Percentiles rank a stretch among this genome's conserved stretches.
Evolutionary conservation across 2,113 vertebrate species (phyloP).

Genomic region (Sphaerodactylus townsendi): DNA sequence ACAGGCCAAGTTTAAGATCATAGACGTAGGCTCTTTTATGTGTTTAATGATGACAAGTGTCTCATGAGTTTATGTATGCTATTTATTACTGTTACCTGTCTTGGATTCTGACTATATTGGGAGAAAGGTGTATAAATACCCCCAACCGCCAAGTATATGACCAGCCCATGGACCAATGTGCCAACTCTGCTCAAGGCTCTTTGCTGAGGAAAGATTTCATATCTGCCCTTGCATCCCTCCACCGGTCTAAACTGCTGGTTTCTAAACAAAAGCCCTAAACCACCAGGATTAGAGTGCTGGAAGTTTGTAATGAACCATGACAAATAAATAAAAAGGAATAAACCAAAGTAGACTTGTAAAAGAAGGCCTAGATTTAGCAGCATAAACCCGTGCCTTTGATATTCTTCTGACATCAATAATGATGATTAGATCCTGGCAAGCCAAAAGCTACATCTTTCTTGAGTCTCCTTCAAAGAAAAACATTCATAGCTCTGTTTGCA

Average conservation of each 20-base stretch:
- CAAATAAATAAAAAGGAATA: background rate
- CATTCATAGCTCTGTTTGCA: background rate
- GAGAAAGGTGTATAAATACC: too few relatives aligned
- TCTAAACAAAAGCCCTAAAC: background rate
- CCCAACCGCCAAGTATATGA: too few relatives aligned
- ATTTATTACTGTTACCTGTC: too few relatives aligned
- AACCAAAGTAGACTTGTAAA: background rate
- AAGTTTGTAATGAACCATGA: background rate
- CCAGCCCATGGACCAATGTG: too few relatives aligned
- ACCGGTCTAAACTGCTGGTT: background rate
- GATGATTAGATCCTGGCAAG: background rate
- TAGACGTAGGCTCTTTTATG: too few relatives aligned
- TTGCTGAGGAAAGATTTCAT: background rate
- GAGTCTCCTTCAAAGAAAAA: background rate
- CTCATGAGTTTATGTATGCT: too few relatives aligned
- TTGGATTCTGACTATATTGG: too few relatives aligned
- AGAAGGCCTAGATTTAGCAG: background rate
- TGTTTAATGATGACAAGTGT: too few relatives aligned
- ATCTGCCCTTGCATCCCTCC: background rate
- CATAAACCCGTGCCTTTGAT: background rate
- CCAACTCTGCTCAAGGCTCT: background rate
- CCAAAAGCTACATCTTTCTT: background rate
- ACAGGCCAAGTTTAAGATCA: too few relatives aligned
- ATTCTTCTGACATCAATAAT: background rate
- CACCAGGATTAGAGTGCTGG: background rate